Percentiles rank a stretch among this genome's conserved stretches.
These are phyloP conservation scores for Pteromalus puparum DNA, from an alignment of 1,140 invertebrate species.

Conservation along the genomic window DNA sequence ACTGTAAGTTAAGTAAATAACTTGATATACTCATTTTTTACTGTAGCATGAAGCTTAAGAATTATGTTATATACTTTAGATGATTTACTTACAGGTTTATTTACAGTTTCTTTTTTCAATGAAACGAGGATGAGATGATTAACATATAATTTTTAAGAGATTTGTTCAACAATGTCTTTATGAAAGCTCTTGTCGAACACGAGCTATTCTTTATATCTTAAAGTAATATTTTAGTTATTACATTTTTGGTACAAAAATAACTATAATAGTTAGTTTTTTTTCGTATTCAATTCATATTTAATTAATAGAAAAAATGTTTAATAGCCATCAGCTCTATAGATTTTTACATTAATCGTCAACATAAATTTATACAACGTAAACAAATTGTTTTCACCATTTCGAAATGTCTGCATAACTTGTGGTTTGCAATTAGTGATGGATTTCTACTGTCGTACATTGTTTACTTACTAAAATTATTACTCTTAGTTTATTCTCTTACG, in stretches of 20 bases:
- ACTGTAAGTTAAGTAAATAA: neutral
- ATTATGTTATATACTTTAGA: constrained; percentile 2
- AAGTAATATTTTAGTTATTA: constrained; percentile 8
- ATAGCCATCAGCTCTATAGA: neutral
- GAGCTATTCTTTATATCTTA: neutral
- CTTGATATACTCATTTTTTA: neutral
- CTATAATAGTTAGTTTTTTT: neutral
- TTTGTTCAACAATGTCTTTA: neutral
- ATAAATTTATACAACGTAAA: neutral
- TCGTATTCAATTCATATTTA: neutral
- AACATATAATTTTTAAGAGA: neutral
- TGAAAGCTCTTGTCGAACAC: neutral
- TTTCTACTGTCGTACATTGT: neutral
- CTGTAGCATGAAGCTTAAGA: constrained; percentile 2
- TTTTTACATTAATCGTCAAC: neutral
- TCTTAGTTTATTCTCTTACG: neutral
- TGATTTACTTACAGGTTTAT: neutral
- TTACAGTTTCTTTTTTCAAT: neutral
- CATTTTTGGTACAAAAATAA: constrained; percentile 15
- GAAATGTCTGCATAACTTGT: neutral
- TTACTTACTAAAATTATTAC: neutral
- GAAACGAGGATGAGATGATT: neutral
- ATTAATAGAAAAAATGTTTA: neutral
- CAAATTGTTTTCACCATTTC: constrained; percentile 13
- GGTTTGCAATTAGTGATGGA: neutral